phyloP scores from a whole-genome alignment of 2,888 invertebrate species.

The Rotaria macrura region DNA sequence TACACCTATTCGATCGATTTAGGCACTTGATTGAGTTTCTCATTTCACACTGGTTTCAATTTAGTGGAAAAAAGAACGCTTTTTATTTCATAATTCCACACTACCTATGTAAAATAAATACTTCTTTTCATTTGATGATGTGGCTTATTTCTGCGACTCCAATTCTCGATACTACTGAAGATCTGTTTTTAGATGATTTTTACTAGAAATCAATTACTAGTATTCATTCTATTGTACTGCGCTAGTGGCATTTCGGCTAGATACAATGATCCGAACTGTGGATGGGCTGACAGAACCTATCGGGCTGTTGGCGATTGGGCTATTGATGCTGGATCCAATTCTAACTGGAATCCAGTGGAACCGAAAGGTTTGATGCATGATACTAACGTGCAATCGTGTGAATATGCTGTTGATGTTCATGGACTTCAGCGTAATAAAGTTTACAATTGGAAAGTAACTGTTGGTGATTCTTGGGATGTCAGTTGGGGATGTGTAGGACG shows the following conservation, averaged over 20 bases:
- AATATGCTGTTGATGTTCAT: constrained; percentile 27
- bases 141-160: too few relatives aligned
- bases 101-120: too few relatives aligned
- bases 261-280: constrained; percentile 3
- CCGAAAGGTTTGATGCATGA: constrained; percentile 29
- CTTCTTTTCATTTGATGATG: neutral
- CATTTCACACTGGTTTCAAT: too few relatives aligned
- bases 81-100: too few relatives aligned
- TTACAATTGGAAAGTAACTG: constrained; percentile 29
- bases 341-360: constrained; percentile 28
- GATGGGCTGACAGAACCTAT: neutral
- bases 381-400: constrained; percentile 24
- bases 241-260: neutral
- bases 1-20: neutral
- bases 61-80: too few relatives aligned
- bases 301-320: constrained; percentile 32
- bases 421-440: constrained; percentile 25
- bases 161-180: neutral
- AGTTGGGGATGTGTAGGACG: neutral
- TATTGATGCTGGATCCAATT: constrained; percentile 27
- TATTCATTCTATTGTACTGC: neutral
- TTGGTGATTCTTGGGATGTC: constrained; percentile 27
- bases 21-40: too few relatives aligned
- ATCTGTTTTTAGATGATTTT: neutral
- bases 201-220: neutral